These are phyloP conservation scores for Philopedon plagiatum DNA, from an alignment of 2,888 invertebrate genomes.

Conservation along the genomic window DNA sequence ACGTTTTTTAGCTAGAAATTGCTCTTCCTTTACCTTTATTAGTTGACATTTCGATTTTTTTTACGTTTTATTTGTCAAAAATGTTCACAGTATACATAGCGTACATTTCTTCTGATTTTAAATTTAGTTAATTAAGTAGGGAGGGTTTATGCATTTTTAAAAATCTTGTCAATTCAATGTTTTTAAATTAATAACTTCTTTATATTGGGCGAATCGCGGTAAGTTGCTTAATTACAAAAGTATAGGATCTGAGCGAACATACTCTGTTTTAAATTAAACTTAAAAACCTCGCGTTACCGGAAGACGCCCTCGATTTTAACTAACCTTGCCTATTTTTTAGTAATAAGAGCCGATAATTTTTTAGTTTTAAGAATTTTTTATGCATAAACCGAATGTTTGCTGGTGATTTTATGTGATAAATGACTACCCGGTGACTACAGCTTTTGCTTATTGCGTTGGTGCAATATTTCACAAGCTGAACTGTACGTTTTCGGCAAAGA, in stretches of 20 bases:
- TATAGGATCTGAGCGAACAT: too few relatives aligned
- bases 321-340: background rate
- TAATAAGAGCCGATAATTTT: background rate
- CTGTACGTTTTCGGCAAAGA: slow-evolving; percentile 22
- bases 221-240: background rate
- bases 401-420: slow-evolving; percentile 49
- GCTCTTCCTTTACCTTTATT: too few relatives aligned
- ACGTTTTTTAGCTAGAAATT: too few relatives aligned
- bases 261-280: too few relatives aligned
- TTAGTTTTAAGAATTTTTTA: background rate
- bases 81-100: background rate
- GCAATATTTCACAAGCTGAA: slow-evolving; percentile 35
- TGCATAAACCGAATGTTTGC: slow-evolving; percentile 41
- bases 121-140: slow-evolving; percentile 4
- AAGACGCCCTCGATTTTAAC: background rate
- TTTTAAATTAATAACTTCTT: background rate
- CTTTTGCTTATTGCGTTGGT: slow-evolving; percentile 48
- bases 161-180: slow-evolving; percentile 16
- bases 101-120: slow-evolving; percentile 18
- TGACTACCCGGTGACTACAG: slow-evolving; percentile 22
- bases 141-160: slow-evolving; percentile 23
- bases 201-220: background rate
- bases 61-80: too few relatives aligned
- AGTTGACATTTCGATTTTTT: too few relatives aligned
- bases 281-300: background rate